These are phyloP conservation scores for Gouania willdenowi DNA, from an alignment of 2,797 vertebrate genomes.

Conservation along the genomic window DNA sequence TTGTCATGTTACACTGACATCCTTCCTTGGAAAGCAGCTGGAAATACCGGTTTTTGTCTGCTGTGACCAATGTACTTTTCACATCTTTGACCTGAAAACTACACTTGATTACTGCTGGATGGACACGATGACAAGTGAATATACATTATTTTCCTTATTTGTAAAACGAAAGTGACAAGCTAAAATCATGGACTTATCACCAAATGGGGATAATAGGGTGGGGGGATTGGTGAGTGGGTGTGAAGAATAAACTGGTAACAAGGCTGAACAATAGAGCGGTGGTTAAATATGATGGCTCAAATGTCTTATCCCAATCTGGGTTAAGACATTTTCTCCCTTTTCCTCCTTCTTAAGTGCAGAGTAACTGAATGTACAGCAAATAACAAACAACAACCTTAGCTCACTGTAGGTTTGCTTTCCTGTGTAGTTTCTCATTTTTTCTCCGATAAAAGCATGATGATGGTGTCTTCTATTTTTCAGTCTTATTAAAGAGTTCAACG, in stretches of 20 bases:
- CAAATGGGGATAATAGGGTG: no score
- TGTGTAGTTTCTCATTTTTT: constrained; percentile 65
- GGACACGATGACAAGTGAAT: constrained; percentile 72
- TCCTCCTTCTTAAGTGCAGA: constrained; percentile 49
- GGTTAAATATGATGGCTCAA: constrained; percentile 41
- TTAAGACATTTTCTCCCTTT: constrained; percentile 57
- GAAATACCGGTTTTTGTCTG: constrained; percentile 70
- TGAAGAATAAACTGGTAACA: constrained; percentile 41
- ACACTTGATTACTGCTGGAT: constrained; percentile 72
- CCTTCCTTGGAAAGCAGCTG: constrained; percentile 77
- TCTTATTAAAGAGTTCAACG: constrained; percentile 80
- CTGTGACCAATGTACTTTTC: constrained; percentile 83
- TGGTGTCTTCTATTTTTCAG: constrained; percentile 94
- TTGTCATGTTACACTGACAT: constrained; percentile 80
- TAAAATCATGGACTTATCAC: constrained; percentile 65
- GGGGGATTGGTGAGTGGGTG: constrained; percentile 38
- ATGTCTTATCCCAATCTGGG: constrained; percentile 59
- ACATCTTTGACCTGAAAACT: constrained; percentile 79
- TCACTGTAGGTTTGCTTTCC: constrained; percentile 71
- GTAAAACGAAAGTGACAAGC: constrained; percentile 29
- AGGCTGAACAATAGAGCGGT: constrained; percentile 57
- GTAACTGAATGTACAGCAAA: constrained; percentile 84
- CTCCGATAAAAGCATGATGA: constrained; percentile 87
- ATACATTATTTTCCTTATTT: constrained; percentile 68
- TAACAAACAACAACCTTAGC: no score